These are phyloP conservation scores for Meghimatium bilineatum DNA, from an alignment of 2,888 invertebrate species.

Conservation along the genomic window DNA sequence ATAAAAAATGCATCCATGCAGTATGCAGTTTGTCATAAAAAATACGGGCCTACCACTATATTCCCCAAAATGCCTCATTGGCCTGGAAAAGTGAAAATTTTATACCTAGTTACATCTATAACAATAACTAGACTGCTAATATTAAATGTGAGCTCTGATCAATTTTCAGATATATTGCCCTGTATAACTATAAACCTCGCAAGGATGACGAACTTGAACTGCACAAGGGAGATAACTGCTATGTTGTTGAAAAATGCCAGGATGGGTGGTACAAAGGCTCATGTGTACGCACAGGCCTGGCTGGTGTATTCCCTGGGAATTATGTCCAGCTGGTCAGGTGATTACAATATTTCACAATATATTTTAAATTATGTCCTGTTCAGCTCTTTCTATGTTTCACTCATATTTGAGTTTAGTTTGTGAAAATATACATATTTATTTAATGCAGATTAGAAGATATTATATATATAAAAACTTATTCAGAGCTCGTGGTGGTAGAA, in stretches of 20 bases:
- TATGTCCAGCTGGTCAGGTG: slow-evolving; percentile 84
- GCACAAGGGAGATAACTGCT: slow-evolving; percentile 91
- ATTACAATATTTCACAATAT: no score
- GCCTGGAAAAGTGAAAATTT: background rate
- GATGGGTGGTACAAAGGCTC: slow-evolving; percentile 99
- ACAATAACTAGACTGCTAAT: background rate
- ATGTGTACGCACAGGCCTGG: slow-evolving; percentile 84
- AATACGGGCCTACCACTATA: no score
- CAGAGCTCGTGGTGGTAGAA: no score
- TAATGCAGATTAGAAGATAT: no score
- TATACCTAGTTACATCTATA: background rate
- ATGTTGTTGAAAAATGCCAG: slow-evolving; percentile 97
- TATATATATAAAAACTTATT: no score
- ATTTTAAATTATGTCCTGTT: no score
- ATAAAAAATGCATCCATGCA: no score
- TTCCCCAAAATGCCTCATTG: no score
- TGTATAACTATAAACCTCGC: slow-evolving; percentile 97
- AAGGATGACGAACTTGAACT: slow-evolving; percentile 97
- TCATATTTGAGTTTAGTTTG: no score
- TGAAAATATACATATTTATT: no score
- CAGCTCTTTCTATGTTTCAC: no score
- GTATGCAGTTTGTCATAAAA: no score
- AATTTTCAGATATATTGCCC: slow-evolving; percentile 88
- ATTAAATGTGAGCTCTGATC: background rate
- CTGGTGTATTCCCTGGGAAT: slow-evolving; percentile 98